A percentile compares a stretch with the other conserved stretches of the same genome.
Evolutionary conservation across 1,140 invertebrate genomes (phyloP).

Genomic region (Tetragonula clypearis): DNA sequence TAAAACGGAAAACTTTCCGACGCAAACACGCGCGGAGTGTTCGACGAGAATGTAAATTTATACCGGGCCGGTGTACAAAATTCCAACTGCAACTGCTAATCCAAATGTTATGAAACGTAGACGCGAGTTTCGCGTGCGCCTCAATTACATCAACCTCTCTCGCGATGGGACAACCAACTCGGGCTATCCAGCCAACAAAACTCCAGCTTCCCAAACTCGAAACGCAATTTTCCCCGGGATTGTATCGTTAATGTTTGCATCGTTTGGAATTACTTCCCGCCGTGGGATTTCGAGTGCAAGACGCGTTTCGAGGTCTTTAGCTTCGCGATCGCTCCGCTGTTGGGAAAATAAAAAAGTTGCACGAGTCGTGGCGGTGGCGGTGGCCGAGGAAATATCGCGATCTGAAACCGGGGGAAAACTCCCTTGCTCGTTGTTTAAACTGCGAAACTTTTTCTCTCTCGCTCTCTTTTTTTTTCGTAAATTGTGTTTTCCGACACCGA

Average conservation of each 20-base stretch:
- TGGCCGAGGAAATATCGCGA: conserved; percentile 26
- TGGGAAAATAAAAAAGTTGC: background rate
- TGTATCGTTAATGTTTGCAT: background rate
- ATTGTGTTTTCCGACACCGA: background rate
- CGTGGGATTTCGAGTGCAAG: too few species aligned
- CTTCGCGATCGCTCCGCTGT: background rate
- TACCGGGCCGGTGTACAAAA: background rate
- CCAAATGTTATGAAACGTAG: background rate
- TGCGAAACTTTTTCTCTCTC: background rate
- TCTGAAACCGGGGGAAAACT: conserved; percentile 16
- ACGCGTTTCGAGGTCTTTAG: background rate
- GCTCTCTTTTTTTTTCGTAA: background rate
- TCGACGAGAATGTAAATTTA: background rate
- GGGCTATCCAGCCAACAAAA: background rate
- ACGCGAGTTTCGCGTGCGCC: background rate
- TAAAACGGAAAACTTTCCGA: background rate
- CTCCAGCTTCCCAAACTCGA: background rate
- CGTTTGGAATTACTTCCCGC: background rate
- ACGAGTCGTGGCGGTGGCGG: background rate
- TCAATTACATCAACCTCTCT: background rate
- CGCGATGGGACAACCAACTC: background rate
- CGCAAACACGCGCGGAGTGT: background rate
- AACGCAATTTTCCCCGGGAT: conserved; percentile 5
- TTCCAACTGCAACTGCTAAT: background rate
- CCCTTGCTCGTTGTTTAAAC: background rate